Base-by-base conservation (phyloP, 2,113 vertebrate genomes). In the Myotis lucifugus region DNA sequence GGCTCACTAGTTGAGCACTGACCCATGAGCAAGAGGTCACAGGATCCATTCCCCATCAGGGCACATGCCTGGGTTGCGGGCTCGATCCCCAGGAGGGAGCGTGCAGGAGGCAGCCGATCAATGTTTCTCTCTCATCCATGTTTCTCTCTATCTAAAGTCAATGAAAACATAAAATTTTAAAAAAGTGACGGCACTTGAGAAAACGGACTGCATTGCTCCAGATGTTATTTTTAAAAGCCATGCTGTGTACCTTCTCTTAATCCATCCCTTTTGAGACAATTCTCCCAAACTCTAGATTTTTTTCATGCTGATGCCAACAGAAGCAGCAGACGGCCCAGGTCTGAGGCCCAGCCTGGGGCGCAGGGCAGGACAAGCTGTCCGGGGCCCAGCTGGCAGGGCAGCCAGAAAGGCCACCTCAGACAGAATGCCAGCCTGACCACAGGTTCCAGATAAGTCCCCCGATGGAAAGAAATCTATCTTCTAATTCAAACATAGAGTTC, bases 201-300 rank as follows among this genome's bases (percentile, higher is more conserved):
- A 8, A 27, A 77, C 0, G 10, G 2, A 7, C n/a, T 1, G 8
- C 9, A 8, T 10, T 3, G 11, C 59, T 54, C 69, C 54, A 6
- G 76, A 5, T n/a, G 6, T 40, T 23, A 40, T 29, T 40, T 32
- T 59, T 3, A 54, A 88, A 87, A n/a, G 32, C 19, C 46, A 29
- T 19, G 50, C 40, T 5, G 2, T 8, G 32, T 54, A 34, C n/a
- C 21, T 32, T 72, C 25, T 48, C 77, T 67, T 69, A 34, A 69
- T 15, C 81, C 5, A 50, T 48, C 10, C 90, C 66, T 82, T 78
- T n/a, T 66, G 73, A 46, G 88, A 88, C 42, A 66, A 72, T 56
- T 37, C 18, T 29, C 40, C 42, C 23, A 66, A 32, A 27, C 73
- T 82, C 54, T 48, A 21, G n/a, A 23, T 18, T 50, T 40, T 66